Percentiles rank a stretch among this genome's conserved stretches.
phyloP scores from a whole-genome alignment of 2,888 invertebrate genomes.

The Diplazon laetatorius region DNA sequence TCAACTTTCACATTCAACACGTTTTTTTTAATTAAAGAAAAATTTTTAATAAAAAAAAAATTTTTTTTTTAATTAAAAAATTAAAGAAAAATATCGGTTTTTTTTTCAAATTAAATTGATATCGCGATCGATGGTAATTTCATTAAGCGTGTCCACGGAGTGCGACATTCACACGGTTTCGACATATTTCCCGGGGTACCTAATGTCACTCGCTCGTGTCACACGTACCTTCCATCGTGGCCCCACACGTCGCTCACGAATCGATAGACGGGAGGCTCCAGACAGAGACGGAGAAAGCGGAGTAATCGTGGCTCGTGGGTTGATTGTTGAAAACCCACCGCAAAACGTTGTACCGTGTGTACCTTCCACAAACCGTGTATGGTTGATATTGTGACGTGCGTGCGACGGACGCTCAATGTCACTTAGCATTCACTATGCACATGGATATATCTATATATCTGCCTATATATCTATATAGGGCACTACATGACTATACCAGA shows the following conservation, averaged over 20 bases:
- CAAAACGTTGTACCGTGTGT: constrained; percentile 35
- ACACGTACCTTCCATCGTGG: constrained; percentile 37
- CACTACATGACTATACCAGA: not conserved
- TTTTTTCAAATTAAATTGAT: constrained; percentile 7
- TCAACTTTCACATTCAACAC: too few relatives aligned
- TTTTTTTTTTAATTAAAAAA: too few relatives aligned
- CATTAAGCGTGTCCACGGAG: constrained; percentile 48
- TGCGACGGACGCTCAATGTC: constrained; percentile 49
- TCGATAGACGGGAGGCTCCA: constrained; percentile 52
- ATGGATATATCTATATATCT: not conserved
- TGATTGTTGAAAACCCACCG: constrained; percentile 49
- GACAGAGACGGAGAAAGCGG: constrained; percentile 22
- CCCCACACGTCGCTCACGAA: constrained; percentile 47
- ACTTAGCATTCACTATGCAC: constrained; percentile 30
- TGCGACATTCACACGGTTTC: constrained; percentile 20
- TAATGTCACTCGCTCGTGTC: constrained; percentile 47
- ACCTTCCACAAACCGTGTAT: constrained; percentile 34
- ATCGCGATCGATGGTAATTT: constrained; percentile 47
- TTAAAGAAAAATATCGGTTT: constrained; percentile 1
- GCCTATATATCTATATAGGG: too few relatives aligned
- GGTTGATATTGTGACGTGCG: constrained; percentile 48
- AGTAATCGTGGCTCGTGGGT: constrained; percentile 27
- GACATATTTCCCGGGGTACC: constrained; percentile 39
- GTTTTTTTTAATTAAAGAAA: too few relatives aligned
- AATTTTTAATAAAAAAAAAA: constrained; percentile 2